Evolutionary conservation across 1,140 invertebrate species (phyloP).

Genomic region (Cryptotermes secundus): DNA sequence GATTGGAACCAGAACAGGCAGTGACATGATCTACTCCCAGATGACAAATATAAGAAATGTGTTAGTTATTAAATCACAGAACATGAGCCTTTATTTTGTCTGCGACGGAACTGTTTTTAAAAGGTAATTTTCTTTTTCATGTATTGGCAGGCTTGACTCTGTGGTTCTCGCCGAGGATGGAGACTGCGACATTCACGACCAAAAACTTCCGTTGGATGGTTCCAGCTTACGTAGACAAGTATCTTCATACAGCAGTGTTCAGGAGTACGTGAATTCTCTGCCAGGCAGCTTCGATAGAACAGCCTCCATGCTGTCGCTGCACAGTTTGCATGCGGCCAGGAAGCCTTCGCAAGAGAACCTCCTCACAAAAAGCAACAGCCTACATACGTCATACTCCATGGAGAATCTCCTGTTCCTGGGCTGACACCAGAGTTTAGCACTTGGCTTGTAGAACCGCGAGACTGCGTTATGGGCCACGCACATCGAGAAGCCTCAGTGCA

Average conservation of each 20-base stretch:
- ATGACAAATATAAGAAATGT: no score
- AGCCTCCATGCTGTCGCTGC: not conserved
- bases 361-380: not conserved
- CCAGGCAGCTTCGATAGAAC: not conserved
- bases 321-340: not conserved
- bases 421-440: not conserved
- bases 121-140: no score
- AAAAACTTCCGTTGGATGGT: not conserved
- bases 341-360: not conserved
- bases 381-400: conserved; percentile 1
- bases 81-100: no score
- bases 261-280: conserved; percentile 22
- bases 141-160: not conserved
- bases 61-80: no score
- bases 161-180: not conserved
- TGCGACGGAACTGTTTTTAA: no score
- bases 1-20: no score
- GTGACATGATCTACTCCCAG: no score
- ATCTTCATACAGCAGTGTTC: not conserved
- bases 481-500: not conserved
- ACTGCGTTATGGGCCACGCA: not conserved
- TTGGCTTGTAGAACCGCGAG: not conserved
- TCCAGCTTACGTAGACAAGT: not conserved
- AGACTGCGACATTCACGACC: not conserved
- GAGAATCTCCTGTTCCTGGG: not conserved